Base-by-base conservation (phyloP, 2,888 invertebrate species). In the Drosophila pseudotakahashii region DNA sequence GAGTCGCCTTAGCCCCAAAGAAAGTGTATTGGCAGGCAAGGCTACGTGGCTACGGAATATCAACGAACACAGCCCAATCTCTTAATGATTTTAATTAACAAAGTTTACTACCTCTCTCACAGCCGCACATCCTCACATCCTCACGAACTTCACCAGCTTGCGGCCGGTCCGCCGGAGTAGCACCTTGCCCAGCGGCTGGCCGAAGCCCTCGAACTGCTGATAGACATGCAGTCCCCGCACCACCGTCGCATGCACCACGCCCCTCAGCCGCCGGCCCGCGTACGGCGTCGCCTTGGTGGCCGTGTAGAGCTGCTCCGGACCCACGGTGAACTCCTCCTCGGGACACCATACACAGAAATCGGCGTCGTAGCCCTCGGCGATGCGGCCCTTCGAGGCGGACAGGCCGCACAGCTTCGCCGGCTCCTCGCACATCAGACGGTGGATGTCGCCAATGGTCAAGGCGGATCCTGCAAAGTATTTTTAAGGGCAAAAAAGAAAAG, bases 271-370 rank as follows among this genome's bases (percentile, higher is more conserved):
- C 76, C 92, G 94, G 7, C 94, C 94, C 75, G 94, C 91, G 81
- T 96, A 96, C 0, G 96, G 95, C 26, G 95, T 95, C 13, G 95
- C 88, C 94, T 95, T 96, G 89, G 95, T 95, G 77, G 95, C 94
- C 79, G 95, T 94, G n/a, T 93, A 92, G 73, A 95, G 94, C 30
- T 93, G 93, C n/a, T 93, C 93, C 53, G 93, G 88, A 11, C 92
- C 92, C 9, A 95, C 94, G 44, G 90, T 90, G 79, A 95, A 94
- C 30, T 92, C 92, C 48, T 93, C 93, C 4, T 95, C 94, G 1
- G 96, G 95, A 89, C 95, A 93, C 93, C 96, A 96, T 73, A 95
- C 93, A 54, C 96, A 94, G 48, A 96, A 93, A 88, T 96, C 96
- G 0, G 95, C 96, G 82, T 96, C 95, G 55, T 93, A 93, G 6